Conservation (phyloP, 2,888 invertebrate species). For the Julus scanicus region DNA sequence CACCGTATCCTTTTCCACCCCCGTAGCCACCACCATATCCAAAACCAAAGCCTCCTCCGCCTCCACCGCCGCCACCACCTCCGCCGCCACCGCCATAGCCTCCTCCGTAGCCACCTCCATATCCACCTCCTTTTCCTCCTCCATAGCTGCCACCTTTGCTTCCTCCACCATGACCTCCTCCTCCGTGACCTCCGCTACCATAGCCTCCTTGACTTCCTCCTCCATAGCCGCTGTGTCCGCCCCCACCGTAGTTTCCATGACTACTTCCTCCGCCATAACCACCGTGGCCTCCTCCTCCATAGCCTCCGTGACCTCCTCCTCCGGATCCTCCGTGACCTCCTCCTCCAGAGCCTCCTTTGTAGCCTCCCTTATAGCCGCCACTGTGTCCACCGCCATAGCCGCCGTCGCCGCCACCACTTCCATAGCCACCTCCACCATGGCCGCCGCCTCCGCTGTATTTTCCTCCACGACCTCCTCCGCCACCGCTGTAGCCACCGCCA, state of each 20-base stretch:
- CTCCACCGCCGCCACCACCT: neutral
- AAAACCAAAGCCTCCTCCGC: neutral
- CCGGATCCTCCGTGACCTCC: neutral
- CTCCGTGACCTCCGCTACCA: neutral
- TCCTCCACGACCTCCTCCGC: neutral
- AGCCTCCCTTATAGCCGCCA: neutral
- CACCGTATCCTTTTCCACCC: slow-evolving; percentile 47
- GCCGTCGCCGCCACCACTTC: neutral
- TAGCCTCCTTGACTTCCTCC: slow-evolving; percentile 7
- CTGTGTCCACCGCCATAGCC: neutral
- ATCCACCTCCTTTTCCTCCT: slow-evolving; percentile 22
- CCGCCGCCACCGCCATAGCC: neutral
- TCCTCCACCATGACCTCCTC: neutral
- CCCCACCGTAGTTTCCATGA: neutral
- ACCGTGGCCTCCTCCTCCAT: neutral
- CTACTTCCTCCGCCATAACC: neutral
- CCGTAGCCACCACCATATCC: slow-evolving; percentile 25
- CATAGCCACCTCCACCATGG: neutral
- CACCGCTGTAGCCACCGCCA: slow-evolving; percentile 8
- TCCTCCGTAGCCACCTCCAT: slow-evolving; percentile 34
- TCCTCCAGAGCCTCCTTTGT: neutral
- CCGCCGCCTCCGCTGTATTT: slow-evolving; percentile 21
- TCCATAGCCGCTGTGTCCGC: neutral
- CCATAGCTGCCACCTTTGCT: neutral
- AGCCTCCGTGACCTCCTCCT: neutral